Evolutionary conservation across 2,888 invertebrate genomes (phyloP), one percentile per base, ranked within the genome.

Genomic region (Tenodera sinensis): DNA sequence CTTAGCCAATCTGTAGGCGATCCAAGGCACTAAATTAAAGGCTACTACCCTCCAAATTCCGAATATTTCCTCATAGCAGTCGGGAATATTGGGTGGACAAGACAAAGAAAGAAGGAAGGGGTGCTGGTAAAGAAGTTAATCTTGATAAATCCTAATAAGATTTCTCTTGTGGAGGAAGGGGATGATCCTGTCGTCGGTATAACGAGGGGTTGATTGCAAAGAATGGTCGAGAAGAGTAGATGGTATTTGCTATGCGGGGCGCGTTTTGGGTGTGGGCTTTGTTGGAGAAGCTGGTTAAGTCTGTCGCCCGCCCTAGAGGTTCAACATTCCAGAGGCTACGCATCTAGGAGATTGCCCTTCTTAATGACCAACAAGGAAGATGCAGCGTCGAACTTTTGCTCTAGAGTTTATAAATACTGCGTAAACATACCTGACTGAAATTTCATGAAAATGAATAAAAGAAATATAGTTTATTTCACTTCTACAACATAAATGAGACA

Each of bases 201-300:
- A 87, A 87, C 87, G 87, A 87, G 87, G 30, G 14, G n/a, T 87
- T 87, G 87, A 87, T 87, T 87, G 83, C 87, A 83, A 30, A 84
- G 86, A 28, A 27, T 42, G n/a, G 54, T 54, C 27, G 28, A 71
- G 42, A 28, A 20, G 84, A 25, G n/a, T 20, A 2, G 81, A 25
- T 81, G 28, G 86, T 82, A 82, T 87, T 83, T 30, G 14, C n/a
- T 71, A 87, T 87, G 87, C 87, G 83, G 83, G 30, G 15, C 12
- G 34, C 42, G 87, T 83, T 25, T 71, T 71, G 20, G 54, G 20
- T 25, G 20, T 20, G 54, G 54, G 25, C 25, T 71, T 71, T 15
- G 20, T 20, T 20, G 54, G 15, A 25, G 20, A 25, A 71, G 54
- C 42, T 12, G 42, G 12, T 12, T 42, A 42, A 42, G 12, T 42